phyloP scores from a whole-genome alignment of 1,140 invertebrate genomes.

The Panagrolaimus sp. region DNA sequence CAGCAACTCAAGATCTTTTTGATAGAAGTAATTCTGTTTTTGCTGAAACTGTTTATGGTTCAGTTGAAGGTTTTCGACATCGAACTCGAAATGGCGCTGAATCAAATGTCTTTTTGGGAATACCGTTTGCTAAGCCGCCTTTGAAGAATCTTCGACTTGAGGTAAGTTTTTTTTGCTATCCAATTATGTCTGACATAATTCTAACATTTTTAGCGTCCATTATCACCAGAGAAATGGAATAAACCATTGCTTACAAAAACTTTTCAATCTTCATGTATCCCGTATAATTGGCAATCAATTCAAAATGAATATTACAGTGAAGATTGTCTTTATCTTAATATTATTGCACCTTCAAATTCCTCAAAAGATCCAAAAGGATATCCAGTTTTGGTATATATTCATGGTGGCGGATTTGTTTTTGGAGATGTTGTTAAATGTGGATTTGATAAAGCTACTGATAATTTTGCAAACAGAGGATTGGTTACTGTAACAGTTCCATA shows the following conservation, averaged over 20 bases:
- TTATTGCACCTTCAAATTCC: slow-evolving; percentile 72
- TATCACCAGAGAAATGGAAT: not conserved
- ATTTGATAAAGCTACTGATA: slow-evolving; percentile 33
- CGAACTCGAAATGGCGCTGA: not conserved
- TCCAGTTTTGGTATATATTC: slow-evolving; percentile 52
- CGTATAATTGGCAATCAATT: slow-evolving; percentile 60
- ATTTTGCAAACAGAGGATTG: slow-evolving; percentile 40
- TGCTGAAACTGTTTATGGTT: not conserved
- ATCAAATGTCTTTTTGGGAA: slow-evolving; percentile 22
- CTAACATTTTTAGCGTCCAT: slow-evolving; percentile 19
- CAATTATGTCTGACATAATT: not conserved
- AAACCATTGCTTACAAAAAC: slow-evolving; percentile 8
- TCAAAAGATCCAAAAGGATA: slow-evolving; percentile 10
- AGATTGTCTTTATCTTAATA: slow-evolving; percentile 90
- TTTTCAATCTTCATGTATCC: not conserved
- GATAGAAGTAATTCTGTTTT: not conserved
- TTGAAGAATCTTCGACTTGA: slow-evolving; percentile 15
- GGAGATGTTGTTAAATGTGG: not conserved
- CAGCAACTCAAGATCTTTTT: no score
- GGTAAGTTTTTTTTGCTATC: not conserved
- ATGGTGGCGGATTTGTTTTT: slow-evolving; percentile 32
- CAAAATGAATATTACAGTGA: slow-evolving; percentile 62
- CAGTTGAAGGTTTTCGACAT: not conserved
- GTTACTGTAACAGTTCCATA: slow-evolving; percentile 49
- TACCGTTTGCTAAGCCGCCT: slow-evolving; percentile 26